Evolutionary conservation across 1,140 invertebrate genomes (phyloP).

Genomic region (Drosophila serrata): DNA sequence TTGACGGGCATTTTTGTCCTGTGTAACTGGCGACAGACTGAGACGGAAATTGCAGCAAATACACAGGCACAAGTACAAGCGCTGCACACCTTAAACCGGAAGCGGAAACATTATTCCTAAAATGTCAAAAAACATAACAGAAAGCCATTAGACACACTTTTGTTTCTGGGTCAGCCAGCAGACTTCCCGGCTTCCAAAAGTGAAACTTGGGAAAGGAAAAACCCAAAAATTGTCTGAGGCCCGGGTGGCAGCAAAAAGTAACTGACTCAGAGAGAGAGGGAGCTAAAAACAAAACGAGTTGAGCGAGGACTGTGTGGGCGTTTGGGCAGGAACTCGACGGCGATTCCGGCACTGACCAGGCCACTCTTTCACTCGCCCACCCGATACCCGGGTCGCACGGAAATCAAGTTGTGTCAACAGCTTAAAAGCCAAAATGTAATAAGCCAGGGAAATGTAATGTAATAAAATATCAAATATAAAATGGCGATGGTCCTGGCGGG

Average conservation of each 20-base stretch:
- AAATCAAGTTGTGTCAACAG: slow-evolving; percentile 84
- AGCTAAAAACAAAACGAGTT: slow-evolving; percentile 69
- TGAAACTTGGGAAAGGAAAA: slow-evolving; percentile 53
- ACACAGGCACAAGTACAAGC: slow-evolving; percentile 27
- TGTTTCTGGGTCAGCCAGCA: slow-evolving; percentile 74
- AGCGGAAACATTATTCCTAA: slow-evolving; percentile 82
- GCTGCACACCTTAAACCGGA: slow-evolving; percentile 80
- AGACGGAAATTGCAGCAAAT: slow-evolving; percentile 75
- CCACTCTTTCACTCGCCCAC: background rate
- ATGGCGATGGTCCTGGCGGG: slow-evolving; percentile 47
- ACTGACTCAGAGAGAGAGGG: background rate
- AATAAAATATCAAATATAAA: slow-evolving; percentile 84
- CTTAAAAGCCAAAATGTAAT: slow-evolving; percentile 84
- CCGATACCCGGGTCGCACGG: slow-evolving; percentile 40
- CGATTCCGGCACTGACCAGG: slow-evolving; percentile 43
- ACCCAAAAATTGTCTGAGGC: slow-evolving; percentile 44
- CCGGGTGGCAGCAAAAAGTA: slow-evolving; percentile 2
- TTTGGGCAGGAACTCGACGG: slow-evolving; percentile 50
- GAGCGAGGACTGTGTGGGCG: slow-evolving; percentile 28
- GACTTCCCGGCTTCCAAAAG: slow-evolving; percentile 62
- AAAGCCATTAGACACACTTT: slow-evolving; percentile 79
- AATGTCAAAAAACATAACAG: slow-evolving; percentile 83
- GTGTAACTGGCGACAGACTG: slow-evolving; percentile 13
- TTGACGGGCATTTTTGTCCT: background rate
- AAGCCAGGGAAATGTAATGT: slow-evolving; percentile 84